Percentiles rank a stretch among this genome's conserved stretches.
Evolutionary conservation across 2,797 vertebrate species (phyloP).

Genomic region (Myioborus melanocephalus): DNA sequence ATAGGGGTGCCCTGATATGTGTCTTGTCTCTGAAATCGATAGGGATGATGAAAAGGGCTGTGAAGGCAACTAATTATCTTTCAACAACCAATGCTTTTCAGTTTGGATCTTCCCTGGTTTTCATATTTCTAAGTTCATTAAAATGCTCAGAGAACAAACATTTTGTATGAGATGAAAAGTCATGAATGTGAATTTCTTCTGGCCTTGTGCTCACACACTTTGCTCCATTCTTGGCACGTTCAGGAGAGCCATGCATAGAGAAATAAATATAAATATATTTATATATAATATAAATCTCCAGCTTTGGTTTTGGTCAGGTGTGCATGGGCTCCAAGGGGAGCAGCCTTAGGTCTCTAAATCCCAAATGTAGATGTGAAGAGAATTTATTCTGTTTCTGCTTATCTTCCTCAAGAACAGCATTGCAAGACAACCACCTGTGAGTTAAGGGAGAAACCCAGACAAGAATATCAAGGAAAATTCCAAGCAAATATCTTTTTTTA

Average conservation of each 20-base stretch:
- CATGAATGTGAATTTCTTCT: neutral
- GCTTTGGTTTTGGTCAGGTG: neutral
- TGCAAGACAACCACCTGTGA: neutral
- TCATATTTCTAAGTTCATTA: neutral
- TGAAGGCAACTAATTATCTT: conserved; percentile 52
- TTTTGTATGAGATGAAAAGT: neutral
- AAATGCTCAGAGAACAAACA: neutral
- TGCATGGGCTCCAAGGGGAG: neutral
- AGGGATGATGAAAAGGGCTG: conserved; percentile 2
- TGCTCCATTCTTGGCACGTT: neutral
- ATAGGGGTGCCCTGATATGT: neutral
- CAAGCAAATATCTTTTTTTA: neutral
- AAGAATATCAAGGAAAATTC: neutral
- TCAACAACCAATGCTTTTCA: conserved; percentile 14
- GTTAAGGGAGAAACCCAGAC: neutral
- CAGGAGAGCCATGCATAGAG: neutral
- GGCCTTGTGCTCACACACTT: neutral
- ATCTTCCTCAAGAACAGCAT: neutral
- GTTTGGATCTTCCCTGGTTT: conserved; percentile 17
- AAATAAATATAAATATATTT: neutral
- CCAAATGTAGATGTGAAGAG: neutral
- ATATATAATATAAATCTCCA: neutral
- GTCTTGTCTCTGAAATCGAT: conserved; percentile 20
- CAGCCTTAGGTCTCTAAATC: neutral
- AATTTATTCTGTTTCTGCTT: neutral